A percentile compares a stretch with the other conserved stretches of the same genome.
Evolutionary conservation across 2,797 vertebrate genomes (phyloP).

Genomic region (Megalops cyprinoides): DNA sequence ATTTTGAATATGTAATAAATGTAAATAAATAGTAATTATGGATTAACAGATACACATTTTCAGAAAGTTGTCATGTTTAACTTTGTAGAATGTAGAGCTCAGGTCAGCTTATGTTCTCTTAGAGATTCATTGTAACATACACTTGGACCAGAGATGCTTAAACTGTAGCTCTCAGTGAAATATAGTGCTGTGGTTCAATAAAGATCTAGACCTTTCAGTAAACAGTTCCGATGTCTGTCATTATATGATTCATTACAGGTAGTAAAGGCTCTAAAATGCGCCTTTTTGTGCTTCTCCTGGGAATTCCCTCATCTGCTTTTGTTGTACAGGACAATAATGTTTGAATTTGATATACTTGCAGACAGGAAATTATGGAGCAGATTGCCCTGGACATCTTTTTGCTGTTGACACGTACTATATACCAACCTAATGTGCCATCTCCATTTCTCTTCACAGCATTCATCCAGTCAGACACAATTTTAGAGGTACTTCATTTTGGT

Average conservation of each 20-base stretch:
- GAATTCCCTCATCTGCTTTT: background rate
- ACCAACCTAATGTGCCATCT: slow-evolving; percentile 42
- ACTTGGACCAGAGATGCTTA: too few relatives aligned
- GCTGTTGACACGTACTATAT: slow-evolving; percentile 16
- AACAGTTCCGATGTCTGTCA: background rate
- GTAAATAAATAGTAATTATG: too few relatives aligned
- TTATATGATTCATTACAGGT: background rate
- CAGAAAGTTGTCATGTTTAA: too few relatives aligned
- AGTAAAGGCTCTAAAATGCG: background rate
- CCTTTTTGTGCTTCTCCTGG: background rate
- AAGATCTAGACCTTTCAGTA: background rate
- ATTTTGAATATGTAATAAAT: too few relatives aligned
- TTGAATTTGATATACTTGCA: background rate
- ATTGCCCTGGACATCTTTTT: background rate
- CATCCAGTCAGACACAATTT: slow-evolving; percentile 95
- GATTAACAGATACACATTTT: too few relatives aligned
- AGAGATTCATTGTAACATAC: too few relatives aligned
- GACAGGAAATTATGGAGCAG: background rate
- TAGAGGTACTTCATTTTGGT: slow-evolving; percentile 96
- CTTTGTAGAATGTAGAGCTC: too few relatives aligned
- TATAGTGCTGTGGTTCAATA: background rate
- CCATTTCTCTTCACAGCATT: slow-evolving; percentile 82
- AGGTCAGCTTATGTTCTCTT: too few relatives aligned
- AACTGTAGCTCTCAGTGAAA: too few relatives aligned
- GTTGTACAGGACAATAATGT: background rate